phyloP scores from a whole-genome alignment of 2,113 vertebrate genomes.

The Poicephalus gulielmi region DNA sequence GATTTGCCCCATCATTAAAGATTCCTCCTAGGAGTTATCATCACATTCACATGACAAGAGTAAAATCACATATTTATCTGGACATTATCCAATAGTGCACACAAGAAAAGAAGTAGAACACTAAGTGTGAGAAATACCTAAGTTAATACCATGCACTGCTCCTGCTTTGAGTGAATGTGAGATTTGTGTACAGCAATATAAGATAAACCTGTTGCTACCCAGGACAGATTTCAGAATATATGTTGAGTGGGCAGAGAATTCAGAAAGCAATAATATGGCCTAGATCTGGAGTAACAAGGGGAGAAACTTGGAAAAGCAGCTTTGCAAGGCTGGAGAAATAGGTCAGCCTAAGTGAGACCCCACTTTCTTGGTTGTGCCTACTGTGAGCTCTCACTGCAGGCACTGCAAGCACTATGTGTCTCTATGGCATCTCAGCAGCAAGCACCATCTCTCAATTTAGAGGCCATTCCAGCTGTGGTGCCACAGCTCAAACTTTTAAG shows the following conservation, averaged over 20 bases:
- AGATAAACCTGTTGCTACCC: not conserved
- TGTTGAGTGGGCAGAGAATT: not conserved
- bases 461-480: not conserved
- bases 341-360: not conserved
- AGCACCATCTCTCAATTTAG: not conserved
- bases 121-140: constrained; percentile 25
- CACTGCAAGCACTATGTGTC: fast-evolving
- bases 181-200: not conserved
- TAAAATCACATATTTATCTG: constrained; percentile 32
- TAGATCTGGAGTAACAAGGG: not conserved
- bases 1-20: constrained; percentile 9
- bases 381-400: not conserved
- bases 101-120: not conserved
- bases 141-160: not conserved
- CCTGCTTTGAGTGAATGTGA: not conserved
- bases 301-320: not conserved
- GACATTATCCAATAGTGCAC: constrained; percentile 21
- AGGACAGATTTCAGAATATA: not conserved
- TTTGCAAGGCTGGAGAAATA: not conserved
- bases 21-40: constrained; percentile 35
- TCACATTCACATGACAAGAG: constrained; percentile 23
- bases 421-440: not conserved
- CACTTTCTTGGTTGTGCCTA: not conserved
- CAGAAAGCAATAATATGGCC: not conserved
- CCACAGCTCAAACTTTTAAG: not conserved